Base-by-base conservation (phyloP, 1,140 invertebrate species). In the Aricia agestis region DNA sequence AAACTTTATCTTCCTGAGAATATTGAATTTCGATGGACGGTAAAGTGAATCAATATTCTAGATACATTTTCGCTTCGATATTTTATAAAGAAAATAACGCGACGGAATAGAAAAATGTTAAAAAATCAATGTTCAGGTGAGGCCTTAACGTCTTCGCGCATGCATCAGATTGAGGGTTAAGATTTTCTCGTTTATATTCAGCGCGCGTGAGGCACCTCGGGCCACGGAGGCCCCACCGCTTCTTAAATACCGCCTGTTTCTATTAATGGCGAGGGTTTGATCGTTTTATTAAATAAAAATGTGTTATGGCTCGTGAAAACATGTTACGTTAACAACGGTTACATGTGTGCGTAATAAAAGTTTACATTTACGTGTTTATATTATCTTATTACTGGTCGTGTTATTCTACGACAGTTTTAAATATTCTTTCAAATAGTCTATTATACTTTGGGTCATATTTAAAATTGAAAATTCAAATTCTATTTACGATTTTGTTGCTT, bases 181-280 rank as follows among this genome's bases (percentile, higher is more conserved):
- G 83, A 87, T 86, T 85, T 73, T 57, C 78, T 82, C 80, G 81
- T 88, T 88, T 82, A 82, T 88, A 88, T 88, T 82, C 86, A 80
- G 71, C 65, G 57, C 61, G 32, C 73, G 78, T 74, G 73, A 19
- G 58, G 69, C 75, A 69, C 74, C 78, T 78, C 73, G 78, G 75
- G 74, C 76, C 79, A 70, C 73, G 74, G 76, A 72, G 76, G 78
- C 74, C 69, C 76, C 78, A 75, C 69, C 72, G 77, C 78, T 70
- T 76, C 78, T 81, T 85, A 84, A 87, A 84, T 85, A 81, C 82
- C 82, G 65, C 68, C 72, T 76, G 75, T 82, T 85, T 86, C 83
- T 86, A 82, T 85, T 86, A 87, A 73, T 75, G 78, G 79, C 78
- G 72, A 75, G 71, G 76, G 76, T 79, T 76, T 75, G 69, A 66